phyloP scores from a whole-genome alignment of 2,797 vertebrate genomes.

The Eupleurogrammus muticus region DNA sequence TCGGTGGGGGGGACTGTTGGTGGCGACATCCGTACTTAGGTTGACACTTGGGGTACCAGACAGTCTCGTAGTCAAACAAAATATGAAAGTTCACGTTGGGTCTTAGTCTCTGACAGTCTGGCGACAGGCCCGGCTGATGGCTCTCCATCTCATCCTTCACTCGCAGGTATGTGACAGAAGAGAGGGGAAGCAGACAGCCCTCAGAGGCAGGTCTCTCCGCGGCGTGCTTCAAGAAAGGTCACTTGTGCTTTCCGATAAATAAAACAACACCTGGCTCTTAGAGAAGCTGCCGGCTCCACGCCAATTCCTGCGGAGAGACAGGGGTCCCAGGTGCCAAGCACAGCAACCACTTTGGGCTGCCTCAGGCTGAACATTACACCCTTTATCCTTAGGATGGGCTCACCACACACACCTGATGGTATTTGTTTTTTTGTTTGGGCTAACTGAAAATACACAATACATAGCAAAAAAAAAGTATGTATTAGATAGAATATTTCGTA shows the following conservation, averaged over 20 bases:
- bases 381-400: constrained; percentile 66
- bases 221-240: constrained; percentile 76
- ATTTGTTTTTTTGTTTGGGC: not conserved
- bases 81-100: constrained; percentile 23
- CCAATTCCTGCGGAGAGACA: constrained; percentile 75
- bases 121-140: constrained; percentile 42
- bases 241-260: constrained; percentile 80
- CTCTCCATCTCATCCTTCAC: constrained; percentile 58
- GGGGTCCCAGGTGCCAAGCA: constrained; percentile 76
- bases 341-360: constrained; percentile 72
- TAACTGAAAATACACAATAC: constrained; percentile 33
- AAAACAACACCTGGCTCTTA: constrained; percentile 82
- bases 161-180: constrained; percentile 60
- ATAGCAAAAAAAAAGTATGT: not conserved
- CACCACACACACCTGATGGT: constrained; percentile 44
- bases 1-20: too few relatives aligned
- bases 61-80: constrained; percentile 35
- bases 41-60: constrained; percentile 32
- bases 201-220: constrained; percentile 65
- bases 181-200: constrained; percentile 55
- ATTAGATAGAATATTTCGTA: not conserved
- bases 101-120: constrained; percentile 39
- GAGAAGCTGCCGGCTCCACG: constrained; percentile 65
- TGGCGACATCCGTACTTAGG: constrained; percentile 7
- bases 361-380: constrained; percentile 77